Evolutionary conservation across 2,113 vertebrate genomes (phyloP).

Genomic region (Aspiorhynchus laticeps): DNA sequence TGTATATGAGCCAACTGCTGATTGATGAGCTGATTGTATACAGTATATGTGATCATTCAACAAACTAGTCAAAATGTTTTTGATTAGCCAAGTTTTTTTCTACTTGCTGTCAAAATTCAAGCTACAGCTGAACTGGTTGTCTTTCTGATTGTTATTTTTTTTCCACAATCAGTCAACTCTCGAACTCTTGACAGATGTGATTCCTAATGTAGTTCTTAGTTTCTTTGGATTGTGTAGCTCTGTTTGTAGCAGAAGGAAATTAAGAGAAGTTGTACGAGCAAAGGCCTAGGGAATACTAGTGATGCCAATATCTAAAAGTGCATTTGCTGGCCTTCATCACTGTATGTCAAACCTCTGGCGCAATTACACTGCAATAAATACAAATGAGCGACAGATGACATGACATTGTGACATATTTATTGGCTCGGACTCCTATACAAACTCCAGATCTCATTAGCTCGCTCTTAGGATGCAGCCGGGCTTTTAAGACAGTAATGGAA

Average conservation of each 20-base stretch:
- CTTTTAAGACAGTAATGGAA: slow-evolving; percentile 57
- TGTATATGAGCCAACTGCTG: neutral
- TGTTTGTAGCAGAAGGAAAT: neutral
- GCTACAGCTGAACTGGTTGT: neutral
- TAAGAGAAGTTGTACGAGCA: neutral
- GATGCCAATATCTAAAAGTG: neutral
- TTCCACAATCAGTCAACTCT: neutral
- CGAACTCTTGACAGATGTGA: neutral
- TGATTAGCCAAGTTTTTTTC: neutral
- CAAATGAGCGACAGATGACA: slow-evolving; percentile 54
- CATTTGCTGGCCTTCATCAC: slow-evolving; percentile 70
- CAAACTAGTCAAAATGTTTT: neutral
- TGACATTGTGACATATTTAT: slow-evolving; percentile 58
- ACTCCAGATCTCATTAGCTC: slow-evolving; percentile 26
- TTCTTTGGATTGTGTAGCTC: neutral
- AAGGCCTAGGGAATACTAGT: slow-evolving; percentile 15
- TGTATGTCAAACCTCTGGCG: slow-evolving; percentile 68
- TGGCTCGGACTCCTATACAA: slow-evolving; percentile 19
- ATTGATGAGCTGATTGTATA: no score
- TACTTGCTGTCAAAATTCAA: neutral
- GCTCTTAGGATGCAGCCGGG: slow-evolving; percentile 46
- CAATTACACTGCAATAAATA: slow-evolving; percentile 71
- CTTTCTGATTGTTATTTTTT: neutral
- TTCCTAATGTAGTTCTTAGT: neutral
- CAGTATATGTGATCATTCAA: neutral